Base-by-base conservation (phyloP, 1,140 invertebrate species). In the Solenopsis fugax region DNA sequence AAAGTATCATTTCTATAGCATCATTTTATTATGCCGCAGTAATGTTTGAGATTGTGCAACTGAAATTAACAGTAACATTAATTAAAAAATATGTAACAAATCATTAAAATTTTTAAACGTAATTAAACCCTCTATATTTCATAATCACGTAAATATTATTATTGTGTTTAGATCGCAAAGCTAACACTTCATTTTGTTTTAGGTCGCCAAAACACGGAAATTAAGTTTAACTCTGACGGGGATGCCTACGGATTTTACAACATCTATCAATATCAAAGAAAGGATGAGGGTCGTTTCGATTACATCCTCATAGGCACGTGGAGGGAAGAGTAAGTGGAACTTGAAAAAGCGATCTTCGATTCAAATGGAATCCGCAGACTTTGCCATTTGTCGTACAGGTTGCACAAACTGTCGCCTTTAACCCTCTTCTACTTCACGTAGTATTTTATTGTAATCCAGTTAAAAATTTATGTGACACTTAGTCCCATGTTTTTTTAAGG, bases 241-340 rank as follows among this genome's bases (percentile, higher is more conserved):
- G 97, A 97, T 92, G 96, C 97, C 3, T 96, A 96, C 77, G 97
- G 97, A 24, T 96, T 96, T 89, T 97, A 97, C 92, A 96, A 96
- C 89, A 97, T 97, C 88, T 97, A 97, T 94, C 96, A 97, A 91
- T 97, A 97, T 93, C 96, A 97, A 88, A 92, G 89, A 37, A 95
- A 94, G 62, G 93, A 93, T 64, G 95, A 94, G 73, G 94, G 93
- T 21, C 94, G 95, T 91, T 96, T 96, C 88, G 96, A 97, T 93
- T 97, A 97, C 92, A 95, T 95, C 13, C 95, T 94, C 56, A 96
- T 97, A 86, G 97, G 97, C 37, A 94, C 95, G 9, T 97, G 97
- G 97, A 96, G 95, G 88, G 96, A 96, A 92, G 93, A 93, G 96
- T 96, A 92, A 95, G 95, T 93, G 18, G 18, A 21, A 56, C 2